A percentile compares a stretch with the other conserved stretches of the same genome.
These are phyloP conservation scores for Orchesellides sinensis DNA, from an alignment of 2,888 invertebrate species.

Conservation along the genomic window DNA sequence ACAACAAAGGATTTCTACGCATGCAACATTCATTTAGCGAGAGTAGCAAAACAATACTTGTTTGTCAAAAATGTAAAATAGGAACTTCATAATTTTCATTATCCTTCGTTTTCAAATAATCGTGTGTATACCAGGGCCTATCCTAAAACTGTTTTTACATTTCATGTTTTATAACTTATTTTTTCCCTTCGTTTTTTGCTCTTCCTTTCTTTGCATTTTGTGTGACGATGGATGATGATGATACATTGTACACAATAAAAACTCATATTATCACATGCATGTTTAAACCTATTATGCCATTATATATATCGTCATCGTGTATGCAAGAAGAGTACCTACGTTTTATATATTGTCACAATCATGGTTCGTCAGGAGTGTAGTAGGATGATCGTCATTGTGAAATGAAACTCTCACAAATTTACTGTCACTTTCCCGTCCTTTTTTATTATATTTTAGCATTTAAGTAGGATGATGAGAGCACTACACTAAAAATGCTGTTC, in stretches of 20 bases:
- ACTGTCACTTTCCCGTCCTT: conserved; percentile 64
- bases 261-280: conserved; percentile 29
- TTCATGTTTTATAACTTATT: conserved; percentile 43
- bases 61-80: conserved; percentile 56
- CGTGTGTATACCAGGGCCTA: too few species aligned
- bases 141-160: too few species aligned
- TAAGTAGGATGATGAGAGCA: too few species aligned
- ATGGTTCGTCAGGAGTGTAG: background rate
- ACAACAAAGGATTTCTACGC: background rate
- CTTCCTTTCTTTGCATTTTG: conserved; percentile 22
- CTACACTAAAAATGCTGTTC: background rate
- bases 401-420: conserved; percentile 63
- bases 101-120: conserved; percentile 13
- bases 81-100: conserved; percentile 60
- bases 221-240: conserved; percentile 4
- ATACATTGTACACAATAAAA: conserved; percentile 15
- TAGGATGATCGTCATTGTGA: conserved; percentile 16
- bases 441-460: too few species aligned
- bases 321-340: conserved; percentile 16
- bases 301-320: background rate
- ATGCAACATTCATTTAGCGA: background rate
- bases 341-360: conserved; percentile 40
- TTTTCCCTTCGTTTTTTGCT: conserved; percentile 24
- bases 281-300: conserved; percentile 31
- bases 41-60: conserved; percentile 7